Evolutionary conservation across 2,888 invertebrate genomes (phyloP).

Genomic region (Microctonus aethiopoides): DNA sequence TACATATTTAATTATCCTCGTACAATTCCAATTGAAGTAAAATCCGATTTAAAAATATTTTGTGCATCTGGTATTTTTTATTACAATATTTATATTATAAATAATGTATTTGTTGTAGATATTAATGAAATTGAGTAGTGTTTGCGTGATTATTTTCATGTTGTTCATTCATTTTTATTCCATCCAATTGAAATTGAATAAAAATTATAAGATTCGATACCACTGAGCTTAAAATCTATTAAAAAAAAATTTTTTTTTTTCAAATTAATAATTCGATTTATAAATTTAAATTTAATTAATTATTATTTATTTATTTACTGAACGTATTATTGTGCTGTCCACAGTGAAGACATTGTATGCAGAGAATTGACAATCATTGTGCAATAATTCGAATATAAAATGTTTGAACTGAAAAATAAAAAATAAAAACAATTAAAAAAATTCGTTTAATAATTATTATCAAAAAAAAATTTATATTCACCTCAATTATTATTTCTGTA

Average conservation of each 20-base stretch:
- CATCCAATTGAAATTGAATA: conserved; percentile 17
- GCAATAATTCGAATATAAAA: conserved; percentile 32
- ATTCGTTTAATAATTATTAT: too few species aligned
- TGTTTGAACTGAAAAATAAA: conserved; percentile 24
- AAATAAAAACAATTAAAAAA: neutral
- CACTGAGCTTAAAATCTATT: neutral
- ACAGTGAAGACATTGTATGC: conserved; percentile 15
- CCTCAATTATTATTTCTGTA: conserved; percentile 26
- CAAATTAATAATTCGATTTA: neutral
- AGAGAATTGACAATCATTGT: conserved; percentile 30
- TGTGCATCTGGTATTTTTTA: too few species aligned
- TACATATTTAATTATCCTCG: too few species aligned
- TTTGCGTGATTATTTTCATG: too few species aligned
- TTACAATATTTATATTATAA: too few species aligned
- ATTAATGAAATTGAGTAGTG: too few species aligned
- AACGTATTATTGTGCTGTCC: conserved; percentile 18
- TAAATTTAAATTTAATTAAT: neutral
- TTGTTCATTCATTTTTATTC: neutral
- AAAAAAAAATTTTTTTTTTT: neutral
- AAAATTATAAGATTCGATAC: conserved; percentile 8
- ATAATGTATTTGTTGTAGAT: too few species aligned
- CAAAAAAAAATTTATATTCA: neutral
- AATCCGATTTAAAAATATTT: too few species aligned
- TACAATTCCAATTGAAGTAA: too few species aligned
- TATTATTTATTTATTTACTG: neutral